A percentile compares a stretch with the other conserved stretches of the same genome.
These are phyloP conservation scores for Lysiphlebus fabarum DNA, from an alignment of 1,140 invertebrate species.

Conservation along the genomic window DNA sequence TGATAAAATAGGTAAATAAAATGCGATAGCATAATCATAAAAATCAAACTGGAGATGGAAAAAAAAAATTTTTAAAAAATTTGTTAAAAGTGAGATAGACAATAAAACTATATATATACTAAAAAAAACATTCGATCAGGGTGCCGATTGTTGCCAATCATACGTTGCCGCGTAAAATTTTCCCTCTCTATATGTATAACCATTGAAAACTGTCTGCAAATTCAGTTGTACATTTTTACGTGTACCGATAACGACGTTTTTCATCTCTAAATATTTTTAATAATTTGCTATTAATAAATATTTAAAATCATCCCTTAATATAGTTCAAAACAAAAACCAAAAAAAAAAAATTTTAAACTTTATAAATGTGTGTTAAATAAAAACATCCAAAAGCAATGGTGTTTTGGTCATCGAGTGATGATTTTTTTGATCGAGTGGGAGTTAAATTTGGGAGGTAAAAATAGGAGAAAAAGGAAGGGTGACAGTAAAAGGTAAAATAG, in stretches of 20 bases:
- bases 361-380: neutral
- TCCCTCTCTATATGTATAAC: constrained; percentile 18
- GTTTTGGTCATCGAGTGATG: constrained; percentile 21
- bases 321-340: too few species aligned
- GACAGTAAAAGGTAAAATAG: constrained; percentile 24
- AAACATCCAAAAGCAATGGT: neutral
- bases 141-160: constrained; percentile 55
- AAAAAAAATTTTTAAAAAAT: constrained; percentile 9
- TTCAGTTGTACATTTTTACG: constrained; percentile 53
- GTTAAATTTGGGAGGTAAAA: neutral
- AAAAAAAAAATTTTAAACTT: neutral
- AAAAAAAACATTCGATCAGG: constrained; percentile 54
- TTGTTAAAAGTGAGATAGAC: constrained; percentile 31
- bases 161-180: constrained; percentile 43
- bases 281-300: neutral
- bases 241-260: constrained; percentile 39
- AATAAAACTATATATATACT: constrained; percentile 33
- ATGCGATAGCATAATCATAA: constrained; percentile 22
- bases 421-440: neutral
- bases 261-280: constrained; percentile 10
- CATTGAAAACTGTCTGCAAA: constrained; percentile 26
- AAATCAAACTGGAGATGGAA: constrained; percentile 11
- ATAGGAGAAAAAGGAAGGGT: neutral
- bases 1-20: constrained; percentile 19
- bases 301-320: neutral